Percentiles rank a stretch among this genome's conserved stretches.
These are phyloP conservation scores for Holothuria leucospilota DNA, from an alignment of 53 echinoderm and acorn worm species.

Conservation along the genomic window DNA sequence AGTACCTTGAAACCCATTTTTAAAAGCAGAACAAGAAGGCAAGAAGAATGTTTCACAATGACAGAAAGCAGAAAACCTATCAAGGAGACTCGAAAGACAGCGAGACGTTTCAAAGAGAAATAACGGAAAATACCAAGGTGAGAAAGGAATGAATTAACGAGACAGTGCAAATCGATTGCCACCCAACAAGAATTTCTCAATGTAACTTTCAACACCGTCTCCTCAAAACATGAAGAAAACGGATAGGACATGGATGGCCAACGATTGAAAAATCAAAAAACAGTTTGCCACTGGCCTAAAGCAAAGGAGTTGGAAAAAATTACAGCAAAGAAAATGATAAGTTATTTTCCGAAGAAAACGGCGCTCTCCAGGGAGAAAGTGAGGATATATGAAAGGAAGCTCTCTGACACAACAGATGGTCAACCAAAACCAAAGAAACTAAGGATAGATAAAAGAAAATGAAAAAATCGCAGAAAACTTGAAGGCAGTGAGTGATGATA, in stretches of 20 bases:
- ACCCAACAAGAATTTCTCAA: conserved; percentile 7
- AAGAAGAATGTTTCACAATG: conserved; percentile 29
- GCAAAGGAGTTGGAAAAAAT: neutral
- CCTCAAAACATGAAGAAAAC: conserved; percentile 55
- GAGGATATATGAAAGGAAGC: conserved; percentile 17
- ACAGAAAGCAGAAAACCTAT: conserved; percentile 21
- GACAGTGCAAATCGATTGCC: neutral
- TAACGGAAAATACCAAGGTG: neutral
- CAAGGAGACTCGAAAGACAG: neutral
- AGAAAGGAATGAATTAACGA: conserved; percentile 23
- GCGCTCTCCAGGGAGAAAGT: conserved; percentile 22
- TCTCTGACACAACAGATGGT: neutral
- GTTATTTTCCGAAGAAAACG: conserved; percentile 7
- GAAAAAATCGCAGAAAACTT: conserved; percentile 49
- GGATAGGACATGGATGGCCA: conserved; percentile 26
- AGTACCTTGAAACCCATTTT: conserved; percentile 6
- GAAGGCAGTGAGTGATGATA: conserved; percentile 20
- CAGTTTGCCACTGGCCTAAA: neutral
- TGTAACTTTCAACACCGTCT: neutral
- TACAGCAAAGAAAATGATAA: conserved; percentile 35
- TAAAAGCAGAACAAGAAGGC: conserved; percentile 27
- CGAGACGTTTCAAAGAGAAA: conserved; percentile 45
- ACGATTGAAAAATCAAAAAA: conserved; percentile 23
- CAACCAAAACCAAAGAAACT: too few relatives aligned
- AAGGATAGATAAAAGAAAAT: neutral